Percentiles rank a stretch among this genome's conserved stretches.
phyloP scores from a whole-genome alignment of 2,888 invertebrate species.

The Leucophenga maculata region DNA sequence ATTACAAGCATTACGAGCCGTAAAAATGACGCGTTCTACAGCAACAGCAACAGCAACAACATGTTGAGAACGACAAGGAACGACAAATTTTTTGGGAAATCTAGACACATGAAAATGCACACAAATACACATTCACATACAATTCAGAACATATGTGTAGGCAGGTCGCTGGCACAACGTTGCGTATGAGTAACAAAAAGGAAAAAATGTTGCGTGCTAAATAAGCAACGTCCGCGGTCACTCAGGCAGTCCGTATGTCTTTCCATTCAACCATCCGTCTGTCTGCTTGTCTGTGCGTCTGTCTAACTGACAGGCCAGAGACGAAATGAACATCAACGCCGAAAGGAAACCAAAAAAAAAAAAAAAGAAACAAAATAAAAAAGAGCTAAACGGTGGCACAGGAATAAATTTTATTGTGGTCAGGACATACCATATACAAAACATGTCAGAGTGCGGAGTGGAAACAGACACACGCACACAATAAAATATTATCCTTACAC shows the following conservation, averaged over 20 bases:
- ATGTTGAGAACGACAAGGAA: background rate
- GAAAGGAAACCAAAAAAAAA: background rate
- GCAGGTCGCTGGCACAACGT: background rate
- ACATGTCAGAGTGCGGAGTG: background rate
- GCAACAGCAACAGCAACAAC: conserved; percentile 28
- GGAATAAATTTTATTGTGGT: conserved; percentile 54
- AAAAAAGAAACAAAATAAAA: background rate
- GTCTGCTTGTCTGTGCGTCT: conserved; percentile 28
- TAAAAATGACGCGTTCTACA: conserved; percentile 55
- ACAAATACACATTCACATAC: conserved; percentile 19
- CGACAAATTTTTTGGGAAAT: too few relatives aligned
- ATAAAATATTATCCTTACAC: conserved; percentile 11
- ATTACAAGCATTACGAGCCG: conserved; percentile 56
- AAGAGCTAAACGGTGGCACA: conserved; percentile 29
- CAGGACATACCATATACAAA: conserved; percentile 33
- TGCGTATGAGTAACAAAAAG: conserved; percentile 29
- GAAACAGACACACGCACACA: conserved; percentile 24
- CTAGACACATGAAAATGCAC: too few relatives aligned
- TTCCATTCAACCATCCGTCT: too few relatives aligned
- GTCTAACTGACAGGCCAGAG: conserved; percentile 34
- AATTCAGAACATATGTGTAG: background rate
- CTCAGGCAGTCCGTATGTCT: background rate
- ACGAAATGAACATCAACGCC: conserved; percentile 27
- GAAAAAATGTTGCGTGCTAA: conserved; percentile 47
- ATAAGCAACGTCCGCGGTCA: conserved; percentile 25